phyloP scores from a whole-genome alignment of 2,113 vertebrate genomes.

The Athene cunicularia region DNA sequence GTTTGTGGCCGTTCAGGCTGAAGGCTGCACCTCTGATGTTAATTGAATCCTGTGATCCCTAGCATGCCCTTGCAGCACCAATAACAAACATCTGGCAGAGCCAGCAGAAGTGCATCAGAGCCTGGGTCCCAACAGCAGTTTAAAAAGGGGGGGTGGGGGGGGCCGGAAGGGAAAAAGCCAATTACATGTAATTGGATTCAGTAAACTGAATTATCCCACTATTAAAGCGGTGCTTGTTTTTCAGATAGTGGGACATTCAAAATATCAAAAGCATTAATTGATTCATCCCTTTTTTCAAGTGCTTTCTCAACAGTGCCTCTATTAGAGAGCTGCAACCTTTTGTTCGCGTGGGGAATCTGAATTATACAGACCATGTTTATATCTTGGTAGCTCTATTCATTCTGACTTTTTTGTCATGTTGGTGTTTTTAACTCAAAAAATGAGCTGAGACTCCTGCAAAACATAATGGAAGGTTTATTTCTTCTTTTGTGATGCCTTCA shows the following conservation, averaged over 20 bases:
- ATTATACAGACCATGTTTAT: conserved; percentile 31
- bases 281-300: conserved; percentile 60
- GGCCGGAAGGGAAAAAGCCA: not conserved
- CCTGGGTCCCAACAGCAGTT: not conserved
- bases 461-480: conserved; percentile 33
- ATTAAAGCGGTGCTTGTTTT: conserved; percentile 59
- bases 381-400: conserved; percentile 39
- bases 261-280: conserved; percentile 67
- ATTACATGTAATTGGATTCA: conserved; percentile 65
- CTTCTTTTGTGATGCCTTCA: conserved; percentile 1
- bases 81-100: not conserved
- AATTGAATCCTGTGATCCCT: not conserved
- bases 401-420: not conserved
- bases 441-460: not conserved
- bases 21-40: not conserved
- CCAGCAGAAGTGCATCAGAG: not conserved
- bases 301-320: conserved; percentile 45
- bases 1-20: not conserved
- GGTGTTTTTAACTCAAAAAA: conserved; percentile 44
- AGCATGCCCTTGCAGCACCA: not conserved
- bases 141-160: not conserved
- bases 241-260: conserved; percentile 54
- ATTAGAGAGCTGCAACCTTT: conserved; percentile 53
- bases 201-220: conserved; percentile 69
- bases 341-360: conserved; percentile 13